phyloP scores from a whole-genome alignment of 2,888 invertebrate species.

The Synanthedon andrenaeformis region DNA sequence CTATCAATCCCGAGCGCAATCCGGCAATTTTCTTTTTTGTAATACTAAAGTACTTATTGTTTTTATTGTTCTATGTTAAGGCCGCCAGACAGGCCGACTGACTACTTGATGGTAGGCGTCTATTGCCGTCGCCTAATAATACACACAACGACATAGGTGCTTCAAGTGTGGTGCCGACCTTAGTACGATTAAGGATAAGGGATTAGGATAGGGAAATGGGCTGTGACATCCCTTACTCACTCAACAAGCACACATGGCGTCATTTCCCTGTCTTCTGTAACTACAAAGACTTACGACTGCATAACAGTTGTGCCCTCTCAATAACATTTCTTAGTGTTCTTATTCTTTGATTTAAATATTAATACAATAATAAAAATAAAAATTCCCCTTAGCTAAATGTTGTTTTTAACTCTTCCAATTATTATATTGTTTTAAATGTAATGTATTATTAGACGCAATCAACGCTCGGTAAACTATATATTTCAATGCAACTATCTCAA shows the following conservation, averaged over 20 bases:
- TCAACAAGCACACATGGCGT: neutral
- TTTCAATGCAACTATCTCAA: too few species aligned
- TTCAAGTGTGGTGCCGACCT: neutral
- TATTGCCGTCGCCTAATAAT: neutral
- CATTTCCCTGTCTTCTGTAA: neutral
- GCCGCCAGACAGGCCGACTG: neutral
- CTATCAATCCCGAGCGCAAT: too few species aligned
- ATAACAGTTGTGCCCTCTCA: too few species aligned
- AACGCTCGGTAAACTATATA: too few species aligned
- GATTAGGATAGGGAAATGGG: neutral
- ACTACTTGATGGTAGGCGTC: neutral
- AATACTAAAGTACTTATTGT: neutral
- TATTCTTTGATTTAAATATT: too few species aligned
- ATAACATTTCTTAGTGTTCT: too few species aligned
- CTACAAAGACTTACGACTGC: too few species aligned
- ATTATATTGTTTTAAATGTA: too few species aligned
- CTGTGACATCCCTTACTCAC: neutral
- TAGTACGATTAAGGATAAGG: neutral
- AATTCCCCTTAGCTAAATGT: too few species aligned
- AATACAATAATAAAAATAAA: too few species aligned
- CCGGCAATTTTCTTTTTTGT: neutral
- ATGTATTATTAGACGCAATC: too few species aligned
- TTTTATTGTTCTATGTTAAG: neutral
- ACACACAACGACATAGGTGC: neutral
- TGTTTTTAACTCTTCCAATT: too few species aligned